Evolutionary conservation across 2,888 invertebrate genomes (phyloP).

Genomic region (Germaria angustata): DNA sequence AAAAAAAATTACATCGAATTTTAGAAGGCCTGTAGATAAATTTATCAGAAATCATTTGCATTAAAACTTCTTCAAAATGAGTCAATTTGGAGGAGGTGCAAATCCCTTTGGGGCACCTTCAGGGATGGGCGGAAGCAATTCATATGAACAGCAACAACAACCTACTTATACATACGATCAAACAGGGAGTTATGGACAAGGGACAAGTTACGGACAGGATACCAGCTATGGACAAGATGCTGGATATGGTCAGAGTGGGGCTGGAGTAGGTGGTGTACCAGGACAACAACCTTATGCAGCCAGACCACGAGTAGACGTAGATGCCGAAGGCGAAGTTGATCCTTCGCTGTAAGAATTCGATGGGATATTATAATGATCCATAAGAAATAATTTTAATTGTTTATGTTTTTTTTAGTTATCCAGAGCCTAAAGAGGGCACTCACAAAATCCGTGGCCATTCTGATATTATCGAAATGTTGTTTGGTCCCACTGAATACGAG

Average conservation of each 20-base stretch:
- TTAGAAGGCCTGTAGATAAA: conserved; percentile 7
- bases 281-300: conserved; percentile 73
- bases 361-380: not conserved
- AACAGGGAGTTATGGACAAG: conserved; percentile 69
- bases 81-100: conserved; percentile 70
- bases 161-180: conserved; percentile 73
- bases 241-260: conserved; percentile 54
- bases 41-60: conserved; percentile 32
- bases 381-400: not conserved
- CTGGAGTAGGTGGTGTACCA: conserved; percentile 52
- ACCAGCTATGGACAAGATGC: conserved; percentile 55
- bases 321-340: conserved; percentile 92
- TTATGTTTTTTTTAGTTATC: conserved; percentile 83
- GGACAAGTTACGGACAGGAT: conserved; percentile 66
- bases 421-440: conserved; percentile 92
- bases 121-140: conserved; percentile 65
- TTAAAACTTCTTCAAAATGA: conserved; percentile 60
- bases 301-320: conserved; percentile 90
- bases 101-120: conserved; percentile 76
- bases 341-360: conserved; percentile 84
- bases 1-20: conserved; percentile 31
- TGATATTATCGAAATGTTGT: conserved; percentile 90
- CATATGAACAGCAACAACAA: conserved; percentile 74
- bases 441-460: conserved; percentile 93
- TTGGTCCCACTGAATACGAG: conserved; percentile 92